These are phyloP conservation scores for Styela clava DNA, from an alignment of 23 tunicate genomes.

Conservation along the genomic window DNA sequence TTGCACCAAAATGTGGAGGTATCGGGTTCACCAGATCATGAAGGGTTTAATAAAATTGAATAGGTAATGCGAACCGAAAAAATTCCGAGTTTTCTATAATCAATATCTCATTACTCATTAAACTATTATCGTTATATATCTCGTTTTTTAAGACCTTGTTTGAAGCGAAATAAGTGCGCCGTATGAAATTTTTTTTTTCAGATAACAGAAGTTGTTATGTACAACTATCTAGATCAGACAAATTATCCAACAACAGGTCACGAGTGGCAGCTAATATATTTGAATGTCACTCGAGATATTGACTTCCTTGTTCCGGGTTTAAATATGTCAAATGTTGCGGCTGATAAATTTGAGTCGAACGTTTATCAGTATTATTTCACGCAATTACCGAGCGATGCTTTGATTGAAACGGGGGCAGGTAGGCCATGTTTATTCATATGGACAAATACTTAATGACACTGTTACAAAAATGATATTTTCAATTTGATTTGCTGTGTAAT, in stretches of 20 bases:
- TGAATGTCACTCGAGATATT: slow-evolving; percentile 9
- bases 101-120: too few species aligned
- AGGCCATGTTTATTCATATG: background rate
- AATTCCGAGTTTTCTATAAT: too few species aligned
- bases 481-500: too few species aligned
- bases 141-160: too few species aligned
- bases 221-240: slow-evolving; percentile 6
- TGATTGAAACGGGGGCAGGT: slow-evolving; percentile 12
- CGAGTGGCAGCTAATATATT: slow-evolving; percentile 10
- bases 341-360: background rate
- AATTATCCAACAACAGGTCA: slow-evolving; percentile 6
- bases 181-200: background rate
- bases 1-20: too few species aligned
- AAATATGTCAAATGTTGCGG: slow-evolving; percentile 10
- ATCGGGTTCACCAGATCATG: too few species aligned
- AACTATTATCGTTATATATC: too few species aligned
- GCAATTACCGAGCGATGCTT: background rate
- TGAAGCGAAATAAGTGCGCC: too few species aligned
- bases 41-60: too few species aligned
- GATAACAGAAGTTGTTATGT: slow-evolving; percentile 10
- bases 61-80: too few species aligned
- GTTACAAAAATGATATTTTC: too few species aligned
- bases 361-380: slow-evolving; percentile 8
- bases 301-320: slow-evolving; percentile 2
- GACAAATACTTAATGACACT: too few species aligned